Conservation (phyloP, 2,113 vertebrate species). For the Siniperca knerii region DNA sequence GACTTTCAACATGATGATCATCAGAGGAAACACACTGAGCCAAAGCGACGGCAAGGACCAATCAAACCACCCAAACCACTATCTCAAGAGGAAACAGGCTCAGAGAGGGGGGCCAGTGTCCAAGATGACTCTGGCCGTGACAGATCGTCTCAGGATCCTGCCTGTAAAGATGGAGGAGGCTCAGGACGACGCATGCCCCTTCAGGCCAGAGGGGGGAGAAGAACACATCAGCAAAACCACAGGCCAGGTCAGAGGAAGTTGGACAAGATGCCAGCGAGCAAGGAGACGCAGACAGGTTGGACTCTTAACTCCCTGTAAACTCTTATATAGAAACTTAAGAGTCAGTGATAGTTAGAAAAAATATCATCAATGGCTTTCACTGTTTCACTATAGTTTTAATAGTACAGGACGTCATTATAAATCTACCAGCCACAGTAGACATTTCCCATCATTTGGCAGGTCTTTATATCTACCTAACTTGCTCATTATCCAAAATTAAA, state of each 20-base stretch:
- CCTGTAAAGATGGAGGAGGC: conserved; percentile 64
- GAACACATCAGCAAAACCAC: conserved; percentile 80
- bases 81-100: conserved; percentile 76
- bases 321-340: background rate
- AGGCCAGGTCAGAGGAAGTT: conserved; percentile 86
- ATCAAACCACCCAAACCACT: conserved; percentile 78
- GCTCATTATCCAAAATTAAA: background rate
- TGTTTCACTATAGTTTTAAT: background rate
- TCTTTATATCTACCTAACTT: background rate
- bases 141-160: conserved; percentile 40
- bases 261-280: conserved; percentile 90
- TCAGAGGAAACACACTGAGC: conserved; percentile 80
- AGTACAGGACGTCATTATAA: background rate
- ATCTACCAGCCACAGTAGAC: background rate
- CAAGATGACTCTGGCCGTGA: conserved; percentile 2
- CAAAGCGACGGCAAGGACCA: conserved; percentile 82
- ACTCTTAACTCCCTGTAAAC: background rate
- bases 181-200: conserved; percentile 77
- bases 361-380: background rate
- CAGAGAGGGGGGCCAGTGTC: conserved; percentile 72
- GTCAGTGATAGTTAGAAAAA: background rate
- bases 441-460: background rate
- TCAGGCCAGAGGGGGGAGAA: conserved; percentile 82
- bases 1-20: conserved; percentile 55
- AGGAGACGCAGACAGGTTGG: conserved; percentile 96